A percentile compares a stretch with the other conserved stretches of the same genome.
Evolutionary conservation across 2,888 invertebrate species (phyloP).

Genomic region (Eristalis tenax): DNA sequence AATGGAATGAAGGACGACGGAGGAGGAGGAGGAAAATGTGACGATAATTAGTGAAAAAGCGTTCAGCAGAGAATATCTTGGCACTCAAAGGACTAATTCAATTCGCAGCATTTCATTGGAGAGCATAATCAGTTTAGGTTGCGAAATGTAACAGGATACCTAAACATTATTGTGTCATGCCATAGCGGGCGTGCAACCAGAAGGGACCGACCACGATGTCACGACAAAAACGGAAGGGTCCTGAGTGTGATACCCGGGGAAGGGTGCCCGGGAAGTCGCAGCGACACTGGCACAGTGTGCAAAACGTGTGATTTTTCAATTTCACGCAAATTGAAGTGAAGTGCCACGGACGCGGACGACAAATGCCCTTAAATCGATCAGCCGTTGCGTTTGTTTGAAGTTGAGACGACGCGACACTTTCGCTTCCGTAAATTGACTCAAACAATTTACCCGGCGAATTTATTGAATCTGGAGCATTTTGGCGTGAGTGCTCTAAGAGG

Average conservation of each 20-base stretch:
- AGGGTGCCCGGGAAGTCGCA: background rate
- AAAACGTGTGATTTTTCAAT: background rate
- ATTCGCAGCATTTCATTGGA: constrained; percentile 54
- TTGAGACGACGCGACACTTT: too few relatives aligned
- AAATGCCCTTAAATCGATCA: too few relatives aligned
- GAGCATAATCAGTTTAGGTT: constrained; percentile 60
- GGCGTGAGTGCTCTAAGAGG: too few relatives aligned
- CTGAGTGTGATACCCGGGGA: background rate
- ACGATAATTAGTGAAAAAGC: constrained; percentile 43
- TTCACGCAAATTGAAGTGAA: background rate
- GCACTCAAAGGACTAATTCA: constrained; percentile 55
- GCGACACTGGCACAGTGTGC: background rate
- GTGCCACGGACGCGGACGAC: background rate
- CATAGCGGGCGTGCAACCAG: background rate
- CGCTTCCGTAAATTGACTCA: too few relatives aligned
- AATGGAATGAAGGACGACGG: background rate
- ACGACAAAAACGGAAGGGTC: background rate
- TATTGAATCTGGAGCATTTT: too few relatives aligned
- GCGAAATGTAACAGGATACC: constrained; percentile 58
- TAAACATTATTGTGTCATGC: constrained; percentile 40
- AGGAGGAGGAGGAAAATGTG: background rate
- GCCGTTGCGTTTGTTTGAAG: too few relatives aligned
- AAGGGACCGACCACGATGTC: background rate
- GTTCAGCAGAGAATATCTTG: constrained; percentile 44
- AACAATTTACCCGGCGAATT: too few relatives aligned